Conservation (phyloP, 2,113 vertebrate genomes). For the Pteropus alecto region DNA sequence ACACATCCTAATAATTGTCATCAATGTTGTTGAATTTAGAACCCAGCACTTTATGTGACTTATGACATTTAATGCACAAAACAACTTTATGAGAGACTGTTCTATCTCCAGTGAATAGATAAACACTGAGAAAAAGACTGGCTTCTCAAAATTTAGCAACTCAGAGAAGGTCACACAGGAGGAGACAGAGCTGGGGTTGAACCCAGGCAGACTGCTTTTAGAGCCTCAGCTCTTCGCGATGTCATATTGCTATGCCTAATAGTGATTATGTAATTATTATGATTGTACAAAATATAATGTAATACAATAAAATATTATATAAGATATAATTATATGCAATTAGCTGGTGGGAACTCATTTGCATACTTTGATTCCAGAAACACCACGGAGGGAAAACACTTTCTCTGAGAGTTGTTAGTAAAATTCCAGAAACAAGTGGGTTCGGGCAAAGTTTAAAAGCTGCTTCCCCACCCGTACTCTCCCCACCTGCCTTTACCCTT, state of each 20-base stretch:
- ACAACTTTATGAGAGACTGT: background rate
- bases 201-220: background rate
- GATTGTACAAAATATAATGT: conserved; percentile 10
- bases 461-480: background rate
- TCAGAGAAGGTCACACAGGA: background rate
- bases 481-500: background rate
- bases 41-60: background rate
- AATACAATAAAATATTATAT: conserved; percentile 50
- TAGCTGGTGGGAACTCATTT: conserved; percentile 54
- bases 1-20: background rate
- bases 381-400: background rate
- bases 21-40: background rate
- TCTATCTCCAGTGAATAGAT: background rate
- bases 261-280: conserved; percentile 38
- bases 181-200: background rate
- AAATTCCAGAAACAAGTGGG: conserved; percentile 14
- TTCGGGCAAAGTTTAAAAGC: background rate
- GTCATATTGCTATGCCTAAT: background rate
- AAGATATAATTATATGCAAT: conserved; percentile 49
- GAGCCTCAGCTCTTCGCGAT: background rate
- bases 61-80: background rate
- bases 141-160: background rate
- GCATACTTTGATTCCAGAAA: conserved; percentile 56
- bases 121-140: background rate
- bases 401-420: conserved; percentile 22